phyloP scores from a whole-genome alignment of 1,140 invertebrate genomes.

The Idris sp. region DNA sequence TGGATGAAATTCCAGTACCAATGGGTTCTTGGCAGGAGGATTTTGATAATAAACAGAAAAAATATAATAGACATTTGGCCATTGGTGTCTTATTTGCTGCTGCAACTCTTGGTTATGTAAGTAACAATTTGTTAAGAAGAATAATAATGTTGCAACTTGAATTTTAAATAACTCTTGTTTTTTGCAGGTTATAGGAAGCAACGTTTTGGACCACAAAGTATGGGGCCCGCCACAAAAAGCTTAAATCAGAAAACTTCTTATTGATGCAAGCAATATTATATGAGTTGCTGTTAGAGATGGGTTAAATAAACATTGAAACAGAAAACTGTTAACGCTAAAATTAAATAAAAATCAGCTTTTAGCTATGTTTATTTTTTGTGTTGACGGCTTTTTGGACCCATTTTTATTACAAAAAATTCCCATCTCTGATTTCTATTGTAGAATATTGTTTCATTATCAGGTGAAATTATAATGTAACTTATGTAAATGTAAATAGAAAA shows the following conservation, averaged over 20 bases:
- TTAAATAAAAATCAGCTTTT: too few relatives aligned
- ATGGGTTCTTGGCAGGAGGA: slow-evolving; percentile 86
- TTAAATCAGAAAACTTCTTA: not conserved
- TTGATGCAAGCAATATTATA: slow-evolving; percentile 9
- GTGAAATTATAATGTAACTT: slow-evolving; percentile 4
- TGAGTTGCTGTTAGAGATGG: slow-evolving; percentile 13
- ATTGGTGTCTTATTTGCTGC: slow-evolving; percentile 1
- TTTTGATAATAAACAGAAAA: slow-evolving; percentile 82
- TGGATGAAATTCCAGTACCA: slow-evolving; percentile 83
- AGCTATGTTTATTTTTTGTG: too few relatives aligned
- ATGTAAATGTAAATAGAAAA: slow-evolving; percentile 13
- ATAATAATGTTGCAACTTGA: too few relatives aligned
- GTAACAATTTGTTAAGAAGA: slow-evolving; percentile 8
- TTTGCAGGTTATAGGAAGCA: slow-evolving; percentile 7
- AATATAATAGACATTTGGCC: slow-evolving; percentile 31
- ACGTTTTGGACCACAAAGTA: slow-evolving; percentile 7
- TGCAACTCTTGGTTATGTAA: slow-evolving; percentile 14
- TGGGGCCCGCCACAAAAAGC: not conserved
- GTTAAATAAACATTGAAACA: too few relatives aligned
- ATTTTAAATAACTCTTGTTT: too few relatives aligned
- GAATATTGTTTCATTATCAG: too few relatives aligned
- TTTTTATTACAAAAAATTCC: too few relatives aligned
- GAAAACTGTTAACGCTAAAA: too few relatives aligned
- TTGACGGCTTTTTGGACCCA: too few relatives aligned
- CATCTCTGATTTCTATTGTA: too few relatives aligned